phyloP scores from a whole-genome alignment of 2,797 vertebrate species.

The Neosalanx taihuensis region DNA sequence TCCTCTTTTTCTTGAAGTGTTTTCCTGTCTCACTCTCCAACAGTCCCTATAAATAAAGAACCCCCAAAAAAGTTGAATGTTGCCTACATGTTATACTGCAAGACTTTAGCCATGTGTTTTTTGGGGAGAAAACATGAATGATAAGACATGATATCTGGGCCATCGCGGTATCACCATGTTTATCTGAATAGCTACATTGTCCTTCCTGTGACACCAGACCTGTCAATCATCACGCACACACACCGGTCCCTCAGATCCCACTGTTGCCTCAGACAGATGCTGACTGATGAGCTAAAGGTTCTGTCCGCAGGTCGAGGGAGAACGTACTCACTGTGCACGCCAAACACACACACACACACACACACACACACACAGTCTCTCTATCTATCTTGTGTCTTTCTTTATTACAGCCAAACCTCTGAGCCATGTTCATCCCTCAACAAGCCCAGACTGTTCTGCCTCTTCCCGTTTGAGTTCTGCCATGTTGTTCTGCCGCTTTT shows the following conservation, averaged over 20 bases:
- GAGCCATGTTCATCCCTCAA: conserved; percentile 47
- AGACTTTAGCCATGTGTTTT: too few species aligned
- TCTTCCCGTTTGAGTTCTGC: background rate
- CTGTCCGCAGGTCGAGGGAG: conserved; percentile 50
- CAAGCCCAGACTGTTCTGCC: conserved; percentile 39
- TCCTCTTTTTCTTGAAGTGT: too few species aligned
- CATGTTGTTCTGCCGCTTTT: background rate
- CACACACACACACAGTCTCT: background rate
- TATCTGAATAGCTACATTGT: background rate
- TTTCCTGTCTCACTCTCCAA: too few species aligned
- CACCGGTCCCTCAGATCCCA: conserved; percentile 16
- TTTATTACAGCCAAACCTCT: conserved; percentile 9
- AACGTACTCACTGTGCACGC: background rate
- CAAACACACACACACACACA: background rate
- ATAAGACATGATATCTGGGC: background rate
- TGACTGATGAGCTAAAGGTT: conserved; percentile 69
- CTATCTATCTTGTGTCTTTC: background rate
- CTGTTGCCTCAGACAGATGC: conserved; percentile 26
- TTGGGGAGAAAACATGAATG: too few species aligned
- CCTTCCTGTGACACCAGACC: background rate
- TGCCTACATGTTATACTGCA: too few species aligned
- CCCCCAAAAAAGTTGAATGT: too few species aligned
- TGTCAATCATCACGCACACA: conserved; percentile 58
- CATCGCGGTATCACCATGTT: background rate
- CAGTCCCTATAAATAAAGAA: too few species aligned